phyloP scores from a whole-genome alignment of 2,113 vertebrate species.

The Spilogale gracilis region DNA sequence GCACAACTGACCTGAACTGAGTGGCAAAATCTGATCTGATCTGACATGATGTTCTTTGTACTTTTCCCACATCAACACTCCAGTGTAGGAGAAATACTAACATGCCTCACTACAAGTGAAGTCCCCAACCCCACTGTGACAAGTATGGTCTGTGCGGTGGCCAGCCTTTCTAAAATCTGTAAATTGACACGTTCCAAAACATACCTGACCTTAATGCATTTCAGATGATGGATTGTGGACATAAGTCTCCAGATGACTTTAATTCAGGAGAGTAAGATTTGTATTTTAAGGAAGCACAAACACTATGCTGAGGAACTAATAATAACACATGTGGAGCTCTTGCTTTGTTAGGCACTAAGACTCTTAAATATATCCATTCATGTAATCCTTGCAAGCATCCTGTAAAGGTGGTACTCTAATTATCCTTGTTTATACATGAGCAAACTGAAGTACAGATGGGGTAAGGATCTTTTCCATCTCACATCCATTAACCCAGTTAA shows the following conservation, averaged over 20 bases:
- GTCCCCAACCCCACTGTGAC: not conserved
- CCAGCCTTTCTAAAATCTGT: not conserved
- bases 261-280: not conserved
- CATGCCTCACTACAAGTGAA: not conserved
- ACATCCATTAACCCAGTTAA: not conserved
- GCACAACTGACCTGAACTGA: not conserved
- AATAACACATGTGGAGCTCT: not conserved
- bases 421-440: not conserved
- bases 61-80: not conserved
- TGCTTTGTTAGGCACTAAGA: not conserved
- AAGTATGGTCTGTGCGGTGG: not conserved
- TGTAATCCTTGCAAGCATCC: not conserved
- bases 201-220: not conserved
- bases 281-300: not conserved
- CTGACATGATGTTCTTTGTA: not conserved
- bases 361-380: not conserved
- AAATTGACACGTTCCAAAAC: not conserved
- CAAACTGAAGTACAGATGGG: not conserved
- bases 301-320: not conserved
- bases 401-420: not conserved
- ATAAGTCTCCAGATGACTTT: slow-evolving; percentile 29
- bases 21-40: not conserved
- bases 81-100: not conserved
- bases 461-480: not conserved
- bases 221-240: not conserved